phyloP scores from a whole-genome alignment of 92 coral and sea anemone species.

The Pocillopora meandrina region DNA sequence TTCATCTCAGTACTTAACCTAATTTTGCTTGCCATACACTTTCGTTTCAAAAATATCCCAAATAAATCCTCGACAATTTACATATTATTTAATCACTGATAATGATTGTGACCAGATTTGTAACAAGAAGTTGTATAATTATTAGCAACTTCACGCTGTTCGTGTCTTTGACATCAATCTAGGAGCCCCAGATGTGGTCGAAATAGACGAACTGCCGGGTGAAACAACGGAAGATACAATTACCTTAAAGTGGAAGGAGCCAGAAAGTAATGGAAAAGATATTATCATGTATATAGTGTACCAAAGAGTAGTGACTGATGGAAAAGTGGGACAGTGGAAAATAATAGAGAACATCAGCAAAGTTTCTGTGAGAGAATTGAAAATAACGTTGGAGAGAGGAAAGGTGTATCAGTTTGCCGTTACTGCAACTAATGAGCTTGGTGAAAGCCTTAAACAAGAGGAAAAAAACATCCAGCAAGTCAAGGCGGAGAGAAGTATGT shows the following conservation, averaged over 20 bases:
- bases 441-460: constrained; percentile 14
- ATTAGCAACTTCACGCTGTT: neutral
- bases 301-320: constrained; percentile 13
- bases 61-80: too few species aligned
- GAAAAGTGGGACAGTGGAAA: neutral
- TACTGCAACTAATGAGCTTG: constrained; percentile 27
- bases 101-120: too few species aligned
- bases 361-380: neutral
- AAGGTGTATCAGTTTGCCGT: neutral
- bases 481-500: neutral
- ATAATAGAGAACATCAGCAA: neutral
- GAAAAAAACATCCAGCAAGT: neutral
- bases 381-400: neutral
- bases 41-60: too few species aligned
- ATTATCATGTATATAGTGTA: constrained; percentile 22
- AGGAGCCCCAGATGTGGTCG: constrained; percentile 5
- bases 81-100: too few species aligned
- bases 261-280: neutral
- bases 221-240: neutral
- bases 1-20: too few species aligned
- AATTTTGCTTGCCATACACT: too few species aligned
- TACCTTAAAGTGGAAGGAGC: constrained; percentile 5
- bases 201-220: neutral
- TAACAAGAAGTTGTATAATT: neutral
- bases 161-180: neutral